A percentile compares a stretch with the other conserved stretches of the same genome.
These are phyloP conservation scores for Calidris pugnax DNA, from an alignment of 2,113 vertebrate genomes.

Conservation along the genomic window DNA sequence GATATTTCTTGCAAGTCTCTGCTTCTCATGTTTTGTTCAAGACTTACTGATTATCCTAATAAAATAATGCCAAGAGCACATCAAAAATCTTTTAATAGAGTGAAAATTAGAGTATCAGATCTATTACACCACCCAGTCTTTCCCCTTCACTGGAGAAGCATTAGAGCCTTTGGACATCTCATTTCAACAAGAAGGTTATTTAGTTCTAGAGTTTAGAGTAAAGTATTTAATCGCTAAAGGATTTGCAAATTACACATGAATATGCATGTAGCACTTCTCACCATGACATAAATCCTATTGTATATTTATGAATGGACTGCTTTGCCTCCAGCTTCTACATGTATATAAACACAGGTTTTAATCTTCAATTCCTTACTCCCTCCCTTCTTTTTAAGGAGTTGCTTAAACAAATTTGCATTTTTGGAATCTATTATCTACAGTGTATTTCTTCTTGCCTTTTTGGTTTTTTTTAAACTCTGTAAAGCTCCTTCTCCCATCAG, in stretches of 20 bases:
- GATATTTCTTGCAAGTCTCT: background rate
- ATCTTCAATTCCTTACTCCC: constrained; percentile 39
- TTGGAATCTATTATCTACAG: constrained; percentile 35
- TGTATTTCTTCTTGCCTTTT: background rate
- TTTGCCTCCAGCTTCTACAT: constrained; percentile 48
- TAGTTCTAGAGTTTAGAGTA: constrained; percentile 39
- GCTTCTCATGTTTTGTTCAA: background rate
- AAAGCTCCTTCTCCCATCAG: background rate
- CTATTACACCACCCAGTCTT: constrained; percentile 37
- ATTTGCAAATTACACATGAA: constrained; percentile 64
- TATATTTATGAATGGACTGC: constrained; percentile 58
- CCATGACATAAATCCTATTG: constrained; percentile 56
- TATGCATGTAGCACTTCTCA: constrained; percentile 56
- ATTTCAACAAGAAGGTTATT: constrained; percentile 53
- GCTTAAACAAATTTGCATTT: constrained; percentile 62
- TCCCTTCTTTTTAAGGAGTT: constrained; percentile 48
- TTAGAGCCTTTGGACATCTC: constrained; percentile 47
- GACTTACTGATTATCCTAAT: background rate
- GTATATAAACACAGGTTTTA: constrained; percentile 57
- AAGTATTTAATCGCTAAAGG: constrained; percentile 57
- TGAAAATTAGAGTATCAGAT: constrained; percentile 28
- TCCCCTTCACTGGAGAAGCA: background rate
- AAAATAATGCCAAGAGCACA: constrained; percentile 31
- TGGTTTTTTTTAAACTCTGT: background rate
- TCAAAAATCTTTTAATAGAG: constrained; percentile 4